phyloP scores from a whole-genome alignment of 2,797 vertebrate genomes.

The Pipistrellus nathusii region DNA sequence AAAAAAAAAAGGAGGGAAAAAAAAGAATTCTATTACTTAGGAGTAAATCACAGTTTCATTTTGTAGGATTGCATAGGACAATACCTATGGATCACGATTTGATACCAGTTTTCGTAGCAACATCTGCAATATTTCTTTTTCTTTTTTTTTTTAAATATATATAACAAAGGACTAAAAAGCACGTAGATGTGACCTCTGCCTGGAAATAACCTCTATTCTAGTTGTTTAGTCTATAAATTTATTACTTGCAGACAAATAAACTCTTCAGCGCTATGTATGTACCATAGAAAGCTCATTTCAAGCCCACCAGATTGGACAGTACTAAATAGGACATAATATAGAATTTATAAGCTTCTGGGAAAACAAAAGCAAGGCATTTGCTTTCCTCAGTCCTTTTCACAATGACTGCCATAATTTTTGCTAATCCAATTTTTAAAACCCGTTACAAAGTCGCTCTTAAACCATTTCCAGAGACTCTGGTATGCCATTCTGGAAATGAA shows the following conservation, averaged over 20 bases:
- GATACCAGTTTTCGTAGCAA: neutral
- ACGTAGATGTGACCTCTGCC: neutral
- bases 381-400: conserved; percentile 33
- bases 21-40: neutral
- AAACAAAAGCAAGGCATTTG: neutral
- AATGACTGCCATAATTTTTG: conserved; percentile 47
- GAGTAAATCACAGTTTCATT: neutral
- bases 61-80: neutral
- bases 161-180: neutral
- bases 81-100: neutral
- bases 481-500: conserved; percentile 14
- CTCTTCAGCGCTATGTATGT: neutral
- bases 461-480: conserved; percentile 12
- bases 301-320: neutral
- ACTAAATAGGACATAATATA: conserved; percentile 17
- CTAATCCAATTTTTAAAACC: conserved; percentile 32
- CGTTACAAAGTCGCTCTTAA: conserved; percentile 3
- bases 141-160: too few relatives aligned
- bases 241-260: neutral
- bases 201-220: neutral
- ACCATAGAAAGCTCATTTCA: neutral
- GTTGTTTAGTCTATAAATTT: neutral
- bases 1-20: neutral
- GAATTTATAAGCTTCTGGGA: neutral
- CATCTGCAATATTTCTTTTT: too few relatives aligned